A percentile compares a stretch with the other conserved stretches of the same genome.
Evolutionary conservation across 92 coral and sea anemone species (phyloP).

Genomic region (Paramuricea clavata): DNA sequence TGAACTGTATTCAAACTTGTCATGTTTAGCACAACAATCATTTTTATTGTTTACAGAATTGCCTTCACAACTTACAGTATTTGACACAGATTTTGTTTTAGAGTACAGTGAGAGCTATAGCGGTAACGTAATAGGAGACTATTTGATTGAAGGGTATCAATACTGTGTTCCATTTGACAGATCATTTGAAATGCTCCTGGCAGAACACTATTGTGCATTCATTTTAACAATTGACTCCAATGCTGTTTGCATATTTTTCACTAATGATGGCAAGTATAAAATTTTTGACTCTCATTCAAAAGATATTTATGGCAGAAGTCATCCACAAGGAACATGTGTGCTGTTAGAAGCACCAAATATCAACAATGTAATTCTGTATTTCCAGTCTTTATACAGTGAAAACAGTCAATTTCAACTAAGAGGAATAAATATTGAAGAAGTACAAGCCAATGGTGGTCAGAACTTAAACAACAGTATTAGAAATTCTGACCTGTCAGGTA

Average conservation of each 20-base stretch:
- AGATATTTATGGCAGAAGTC: slow-evolving; percentile 61
- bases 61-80: slow-evolving; percentile 44
- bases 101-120: slow-evolving; percentile 57
- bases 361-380: background rate
- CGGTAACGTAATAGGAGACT: slow-evolving; percentile 55
- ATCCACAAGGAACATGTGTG: slow-evolving; percentile 69
- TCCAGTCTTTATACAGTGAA: slow-evolving; percentile 2
- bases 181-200: slow-evolving; percentile 64
- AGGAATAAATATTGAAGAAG: background rate
- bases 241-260: slow-evolving; percentile 56
- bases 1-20: slow-evolving; percentile 27
- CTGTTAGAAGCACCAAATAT: slow-evolving; percentile 17
- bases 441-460: background rate
- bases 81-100: slow-evolving; percentile 40
- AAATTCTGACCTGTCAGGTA: background rate
- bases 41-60: slow-evolving; percentile 55
- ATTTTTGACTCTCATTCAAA: slow-evolving; percentile 62
- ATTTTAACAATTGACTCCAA: slow-evolving; percentile 59
- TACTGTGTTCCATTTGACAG: slow-evolving; percentile 68
- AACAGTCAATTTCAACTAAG: background rate
- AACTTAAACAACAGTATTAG: background rate
- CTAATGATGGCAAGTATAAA: slow-evolving; percentile 51
- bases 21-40: slow-evolving; percentile 26
- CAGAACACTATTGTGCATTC: slow-evolving; percentile 55
- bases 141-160: slow-evolving; percentile 63